Evolutionary conservation across 2,797 vertebrate species (phyloP), one percentile per base, ranked within the genome.

Genomic region (Natrix natrix): DNA sequence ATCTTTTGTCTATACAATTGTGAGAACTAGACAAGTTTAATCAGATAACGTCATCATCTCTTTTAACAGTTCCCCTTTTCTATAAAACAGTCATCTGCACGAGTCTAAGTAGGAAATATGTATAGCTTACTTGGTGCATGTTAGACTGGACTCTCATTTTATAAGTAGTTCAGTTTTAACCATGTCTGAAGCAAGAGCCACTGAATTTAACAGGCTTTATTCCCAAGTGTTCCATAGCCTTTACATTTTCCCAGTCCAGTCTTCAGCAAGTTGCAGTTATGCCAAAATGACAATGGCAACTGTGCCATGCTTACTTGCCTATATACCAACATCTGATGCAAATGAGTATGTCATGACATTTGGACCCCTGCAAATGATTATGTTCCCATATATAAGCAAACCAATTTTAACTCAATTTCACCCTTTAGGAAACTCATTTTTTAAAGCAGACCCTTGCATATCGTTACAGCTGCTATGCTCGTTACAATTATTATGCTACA

Each of bases 371-470:
- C 43, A 83, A 48, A 83, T 83, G 78, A 83, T 83, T 48, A 48
- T 83, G 43, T 83, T 24, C 43, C 37, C 22, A 83, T 83, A 24
- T 83, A 92, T 59, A 92, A 90, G 63, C 8, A 94, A 93, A 60
- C 88, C 93, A 78, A 43, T 60, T 88, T 28, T 32, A 94, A 95
- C 93, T 59, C 91, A 92, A 37, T 86, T 89, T 86, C 32, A 69
- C 26, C 57, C 48, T 86, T 66, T 17, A 37, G 60, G n/a, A 59
- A 87, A 87, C 37, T 24, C 54, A 43, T 57, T 74, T 32, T 74
- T 88, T 17, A 86, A 87, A 94, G 54, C 0, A 86, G 5, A 13
- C 6, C 22, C 57, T 78, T 24, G 56, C 69, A 89, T 89, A 92
- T 54, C 3, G 78, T 52, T 60, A 48, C 20, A 22, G 52, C 69